These are phyloP conservation scores for Ligdia adustata DNA, from an alignment of 2,888 invertebrate species.

Conservation along the genomic window DNA sequence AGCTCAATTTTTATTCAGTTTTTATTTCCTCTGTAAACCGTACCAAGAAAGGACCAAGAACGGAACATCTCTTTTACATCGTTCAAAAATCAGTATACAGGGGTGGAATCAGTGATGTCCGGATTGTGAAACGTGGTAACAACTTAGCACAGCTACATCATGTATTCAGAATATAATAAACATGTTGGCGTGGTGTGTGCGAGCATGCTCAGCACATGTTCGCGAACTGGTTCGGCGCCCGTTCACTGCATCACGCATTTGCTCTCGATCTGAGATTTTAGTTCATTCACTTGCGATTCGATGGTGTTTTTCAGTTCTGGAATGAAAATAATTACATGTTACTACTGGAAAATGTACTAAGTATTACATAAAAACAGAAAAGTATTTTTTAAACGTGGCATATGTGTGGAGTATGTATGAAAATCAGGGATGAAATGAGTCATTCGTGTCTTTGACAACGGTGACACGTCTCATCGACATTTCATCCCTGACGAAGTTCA, in stretches of 20 bases:
- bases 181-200: conserved; percentile 31
- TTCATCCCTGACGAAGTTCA: too few species aligned
- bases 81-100: conserved; percentile 42
- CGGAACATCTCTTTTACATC: conserved; percentile 34
- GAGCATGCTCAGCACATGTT: conserved; percentile 12
- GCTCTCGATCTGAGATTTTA: conserved; percentile 98
- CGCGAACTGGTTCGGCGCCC: conserved; percentile 32
- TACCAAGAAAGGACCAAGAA: too few species aligned
- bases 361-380: background rate
- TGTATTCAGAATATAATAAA: conserved; percentile 65
- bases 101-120: conserved; percentile 45
- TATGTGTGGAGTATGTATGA: too few species aligned
- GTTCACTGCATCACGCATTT: conserved; percentile 97
- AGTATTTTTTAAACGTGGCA: too few species aligned
- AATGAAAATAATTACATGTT: conserved; percentile 46
- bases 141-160: conserved; percentile 80
- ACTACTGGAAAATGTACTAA: background rate
- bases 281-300: conserved; percentile 98
- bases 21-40: too few species aligned
- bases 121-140: conserved; percentile 60
- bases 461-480: too few species aligned
- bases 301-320: conserved; percentile 98
- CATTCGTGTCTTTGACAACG: too few species aligned
- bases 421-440: too few species aligned
- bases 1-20: too few species aligned